Conservation (phyloP, 2,113 vertebrate genomes). For the Ranitomeya variabilis region DNA sequence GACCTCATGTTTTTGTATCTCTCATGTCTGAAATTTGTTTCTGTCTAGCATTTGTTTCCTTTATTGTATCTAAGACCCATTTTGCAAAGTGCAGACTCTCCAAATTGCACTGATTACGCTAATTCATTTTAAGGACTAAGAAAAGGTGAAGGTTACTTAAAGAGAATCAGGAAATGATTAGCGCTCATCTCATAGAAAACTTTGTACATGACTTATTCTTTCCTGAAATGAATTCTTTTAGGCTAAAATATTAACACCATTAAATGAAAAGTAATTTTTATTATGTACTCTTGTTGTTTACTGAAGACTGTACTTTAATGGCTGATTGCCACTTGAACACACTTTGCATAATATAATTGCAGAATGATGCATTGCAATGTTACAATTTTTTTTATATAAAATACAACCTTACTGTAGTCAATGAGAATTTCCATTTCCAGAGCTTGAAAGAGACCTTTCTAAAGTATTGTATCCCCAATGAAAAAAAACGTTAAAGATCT, state of each 20-base stretch:
- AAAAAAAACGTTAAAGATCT: too few relatives aligned
- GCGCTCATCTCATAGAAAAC: background rate
- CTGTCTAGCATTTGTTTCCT: slow-evolving; percentile 5
- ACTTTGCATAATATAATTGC: background rate
- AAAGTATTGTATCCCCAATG: too few relatives aligned
- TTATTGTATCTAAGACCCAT: slow-evolving; percentile 24
- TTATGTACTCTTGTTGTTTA: background rate
- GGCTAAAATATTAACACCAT: background rate
- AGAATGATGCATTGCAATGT: background rate
- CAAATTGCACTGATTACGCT: slow-evolving; percentile 23
- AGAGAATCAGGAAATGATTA: slow-evolving; percentile 11
- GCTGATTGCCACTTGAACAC: background rate
- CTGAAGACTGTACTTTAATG: background rate
- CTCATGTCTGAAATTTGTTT: slow-evolving; percentile 33
- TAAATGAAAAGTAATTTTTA: background rate
- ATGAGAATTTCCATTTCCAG: too few relatives aligned
- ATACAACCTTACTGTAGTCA: too few relatives aligned
- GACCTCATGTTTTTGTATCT: background rate
- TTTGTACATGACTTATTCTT: background rate
- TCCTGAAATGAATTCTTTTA: background rate
- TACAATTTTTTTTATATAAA: too few relatives aligned
- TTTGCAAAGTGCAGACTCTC: slow-evolving; percentile 20
- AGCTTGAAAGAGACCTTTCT: too few relatives aligned
- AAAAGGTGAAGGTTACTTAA: slow-evolving; percentile 21
- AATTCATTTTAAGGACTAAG: slow-evolving; percentile 14